Conservation (phyloP, 2,888 invertebrate species). For the Molorchus minor region DNA sequence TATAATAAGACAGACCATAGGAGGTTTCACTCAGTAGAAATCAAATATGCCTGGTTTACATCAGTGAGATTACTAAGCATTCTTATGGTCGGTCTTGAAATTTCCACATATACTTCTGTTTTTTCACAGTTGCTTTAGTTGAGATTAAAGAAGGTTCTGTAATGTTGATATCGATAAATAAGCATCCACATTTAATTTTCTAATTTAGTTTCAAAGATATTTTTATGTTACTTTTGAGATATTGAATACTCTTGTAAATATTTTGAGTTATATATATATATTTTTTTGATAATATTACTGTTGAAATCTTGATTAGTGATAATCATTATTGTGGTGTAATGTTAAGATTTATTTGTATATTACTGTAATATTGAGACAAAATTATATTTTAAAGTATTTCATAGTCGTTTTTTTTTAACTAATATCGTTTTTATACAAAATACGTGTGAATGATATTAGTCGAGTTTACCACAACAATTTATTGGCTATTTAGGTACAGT, state of each 20-base stretch:
- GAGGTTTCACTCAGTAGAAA: too few species aligned
- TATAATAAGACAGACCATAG: too few species aligned
- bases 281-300: conserved; percentile 28
- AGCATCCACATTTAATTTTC: conserved; percentile 29
- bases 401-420: conserved; percentile 18
- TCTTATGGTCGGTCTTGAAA: conserved; percentile 12
- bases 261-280: conserved; percentile 29
- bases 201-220: conserved; percentile 21
- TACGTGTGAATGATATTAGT: too few species aligned
- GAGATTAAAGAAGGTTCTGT: conserved; percentile 3
- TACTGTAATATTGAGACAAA: conserved; percentile 45
- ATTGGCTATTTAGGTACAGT: too few species aligned
- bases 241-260: conserved; percentile 37
- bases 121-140: conserved; percentile 13
- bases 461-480: too few species aligned
- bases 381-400: conserved; percentile 48
- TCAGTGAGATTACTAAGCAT: too few species aligned
- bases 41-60: too few species aligned
- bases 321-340: conserved; percentile 43
- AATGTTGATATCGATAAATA: conserved; percentile 17
- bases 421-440: background rate
- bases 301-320: conserved; percentile 42
- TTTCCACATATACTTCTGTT: conserved; percentile 19
- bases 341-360: conserved; percentile 49
- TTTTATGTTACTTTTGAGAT: conserved; percentile 28